Percentiles rank a stretch among this genome's conserved stretches.
Evolutionary conservation across 2,888 invertebrate genomes (phyloP).

Genomic region (Zaprionus bogoriensis): DNA sequence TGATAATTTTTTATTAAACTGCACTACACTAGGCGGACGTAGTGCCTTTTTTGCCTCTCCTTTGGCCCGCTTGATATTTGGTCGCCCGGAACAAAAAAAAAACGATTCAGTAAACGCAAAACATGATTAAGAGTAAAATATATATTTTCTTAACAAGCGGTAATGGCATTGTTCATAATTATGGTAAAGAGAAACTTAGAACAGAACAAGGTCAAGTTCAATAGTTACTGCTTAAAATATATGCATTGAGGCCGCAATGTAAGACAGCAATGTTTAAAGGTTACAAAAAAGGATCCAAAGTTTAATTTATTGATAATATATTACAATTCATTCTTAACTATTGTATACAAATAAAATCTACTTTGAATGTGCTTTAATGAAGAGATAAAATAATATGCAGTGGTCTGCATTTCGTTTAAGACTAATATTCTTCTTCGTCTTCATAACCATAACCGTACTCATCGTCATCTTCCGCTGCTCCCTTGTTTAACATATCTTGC

Average conservation of each 20-base stretch:
- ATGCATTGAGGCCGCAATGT: slow-evolving; percentile 37
- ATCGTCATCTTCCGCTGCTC: slow-evolving; percentile 86
- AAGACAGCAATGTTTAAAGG: slow-evolving; percentile 65
- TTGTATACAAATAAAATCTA: neutral
- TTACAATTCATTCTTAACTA: slow-evolving; percentile 33
- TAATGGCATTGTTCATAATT: slow-evolving; percentile 71
- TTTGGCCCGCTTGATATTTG: slow-evolving; percentile 56
- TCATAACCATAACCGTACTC: slow-evolving; percentile 88
- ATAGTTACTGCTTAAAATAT: too few relatives aligned
- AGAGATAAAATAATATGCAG: neutral
- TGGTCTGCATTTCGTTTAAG: slow-evolving; percentile 8
- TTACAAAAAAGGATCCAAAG: slow-evolving; percentile 26
- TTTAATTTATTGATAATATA: slow-evolving; percentile 10
- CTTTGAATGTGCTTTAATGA: neutral
- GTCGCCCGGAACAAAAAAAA: slow-evolving; percentile 14
- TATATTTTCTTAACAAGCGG: slow-evolving; percentile 77
- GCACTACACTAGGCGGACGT: neutral
- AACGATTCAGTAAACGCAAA: slow-evolving; percentile 57
- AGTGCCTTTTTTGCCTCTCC: slow-evolving; percentile 51
- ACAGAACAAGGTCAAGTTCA: too few relatives aligned
- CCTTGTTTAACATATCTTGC: slow-evolving; percentile 86
- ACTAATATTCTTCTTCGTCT: slow-evolving; percentile 86
- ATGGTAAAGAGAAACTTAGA: slow-evolving; percentile 61
- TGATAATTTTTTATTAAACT: neutral
- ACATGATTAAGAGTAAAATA: slow-evolving; percentile 77